These are phyloP conservation scores for Gallinago paraguaiae DNA, from an alignment of 2,113 vertebrate species.

Conservation along the genomic window DNA sequence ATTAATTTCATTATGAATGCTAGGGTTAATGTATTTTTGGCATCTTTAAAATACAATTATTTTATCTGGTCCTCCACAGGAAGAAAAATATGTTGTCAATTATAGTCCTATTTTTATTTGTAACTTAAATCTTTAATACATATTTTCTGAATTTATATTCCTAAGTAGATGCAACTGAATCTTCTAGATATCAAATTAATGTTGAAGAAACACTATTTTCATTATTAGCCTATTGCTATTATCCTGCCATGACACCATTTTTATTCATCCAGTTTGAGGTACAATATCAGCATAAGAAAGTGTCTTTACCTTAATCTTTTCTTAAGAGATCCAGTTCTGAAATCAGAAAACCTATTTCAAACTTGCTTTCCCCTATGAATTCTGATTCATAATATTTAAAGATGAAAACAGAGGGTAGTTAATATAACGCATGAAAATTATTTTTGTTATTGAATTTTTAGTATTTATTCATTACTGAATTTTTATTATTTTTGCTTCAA, in stretches of 20 bases:
- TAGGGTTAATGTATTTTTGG: background rate
- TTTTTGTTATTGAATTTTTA: background rate
- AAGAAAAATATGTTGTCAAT: background rate
- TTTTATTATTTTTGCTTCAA: background rate
- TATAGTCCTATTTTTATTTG: background rate
- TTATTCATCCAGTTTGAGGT: background rate
- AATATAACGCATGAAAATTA: background rate
- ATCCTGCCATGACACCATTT: background rate
- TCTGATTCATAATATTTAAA: background rate
- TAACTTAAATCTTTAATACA: background rate
- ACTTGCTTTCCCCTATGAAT: background rate
- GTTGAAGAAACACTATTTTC: background rate
- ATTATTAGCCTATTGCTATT: background rate
- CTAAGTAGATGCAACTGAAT: background rate
- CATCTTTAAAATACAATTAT: background rate
- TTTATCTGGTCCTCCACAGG: background rate
- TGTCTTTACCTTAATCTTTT: accelerated
- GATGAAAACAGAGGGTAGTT: background rate
- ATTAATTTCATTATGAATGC: background rate
- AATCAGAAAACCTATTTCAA: background rate
- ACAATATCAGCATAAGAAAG: background rate
- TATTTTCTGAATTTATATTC: background rate
- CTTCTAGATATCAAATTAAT: background rate
- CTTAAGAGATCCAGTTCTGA: background rate
- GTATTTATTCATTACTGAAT: background rate